These are phyloP conservation scores for Drosophila funebris DNA, from an alignment of 1,140 invertebrate genomes.

Conservation along the genomic window DNA sequence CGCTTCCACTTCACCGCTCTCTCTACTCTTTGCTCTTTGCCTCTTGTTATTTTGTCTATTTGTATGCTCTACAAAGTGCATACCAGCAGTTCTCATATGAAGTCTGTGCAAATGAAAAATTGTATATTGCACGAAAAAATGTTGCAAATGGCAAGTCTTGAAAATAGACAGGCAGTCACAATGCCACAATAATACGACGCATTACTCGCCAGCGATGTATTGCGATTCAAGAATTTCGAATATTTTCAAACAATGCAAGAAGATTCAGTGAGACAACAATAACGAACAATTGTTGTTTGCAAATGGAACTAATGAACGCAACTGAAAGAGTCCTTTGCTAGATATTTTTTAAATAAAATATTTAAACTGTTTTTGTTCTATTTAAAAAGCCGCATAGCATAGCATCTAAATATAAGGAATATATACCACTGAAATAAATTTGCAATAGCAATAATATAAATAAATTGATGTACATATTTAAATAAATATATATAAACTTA, in stretches of 20 bases:
- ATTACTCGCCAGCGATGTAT: neutral
- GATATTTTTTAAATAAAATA: too few species aligned
- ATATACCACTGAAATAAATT: too few species aligned
- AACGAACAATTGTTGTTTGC: neutral
- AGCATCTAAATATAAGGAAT: too few species aligned
- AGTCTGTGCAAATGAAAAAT: conserved; percentile 33
- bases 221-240: neutral
- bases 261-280: neutral
- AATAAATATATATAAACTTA: too few species aligned
- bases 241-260: neutral
- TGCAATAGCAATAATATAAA: too few species aligned
- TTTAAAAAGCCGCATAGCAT: too few species aligned
- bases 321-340: neutral
- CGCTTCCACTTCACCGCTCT: neutral
- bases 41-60: conserved; percentile 22
- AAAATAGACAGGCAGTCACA: conserved; percentile 1
- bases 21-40: neutral
- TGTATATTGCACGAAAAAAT: conserved; percentile 20
- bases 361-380: too few species aligned
- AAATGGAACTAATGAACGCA: neutral
- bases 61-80: conserved; percentile 49
- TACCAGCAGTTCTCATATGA: conserved; percentile 46
- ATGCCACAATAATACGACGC: conserved; percentile 11
- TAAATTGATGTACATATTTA: too few species aligned
- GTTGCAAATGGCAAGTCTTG: conserved; percentile 22